These are phyloP conservation scores for Fregata magnificens DNA, from an alignment of 2,113 vertebrate species.

Conservation along the genomic window DNA sequence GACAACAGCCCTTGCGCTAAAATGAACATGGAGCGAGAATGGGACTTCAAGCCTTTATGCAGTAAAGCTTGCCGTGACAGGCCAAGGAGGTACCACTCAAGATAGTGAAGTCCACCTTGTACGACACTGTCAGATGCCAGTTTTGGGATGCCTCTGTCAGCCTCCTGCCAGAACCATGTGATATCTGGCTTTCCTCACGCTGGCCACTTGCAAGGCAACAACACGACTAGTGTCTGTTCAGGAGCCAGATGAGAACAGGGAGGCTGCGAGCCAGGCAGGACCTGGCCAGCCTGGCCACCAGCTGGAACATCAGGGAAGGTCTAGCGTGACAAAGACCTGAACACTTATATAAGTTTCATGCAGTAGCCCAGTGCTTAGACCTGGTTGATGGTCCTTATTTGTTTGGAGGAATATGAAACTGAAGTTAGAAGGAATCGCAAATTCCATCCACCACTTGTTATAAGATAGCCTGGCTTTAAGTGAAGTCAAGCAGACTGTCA, in stretches of 20 bases:
- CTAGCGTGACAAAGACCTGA: background rate
- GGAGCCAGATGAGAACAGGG: background rate
- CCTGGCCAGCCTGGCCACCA: background rate
- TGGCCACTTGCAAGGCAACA: background rate
- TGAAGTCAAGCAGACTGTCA: background rate
- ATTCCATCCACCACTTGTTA: no score
- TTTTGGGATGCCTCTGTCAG: background rate
- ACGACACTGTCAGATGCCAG: no score
- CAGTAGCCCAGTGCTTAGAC: background rate
- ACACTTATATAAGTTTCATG: rapidly evolving
- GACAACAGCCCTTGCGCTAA: no score
- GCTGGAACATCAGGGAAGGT: background rate
- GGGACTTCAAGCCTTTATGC: background rate
- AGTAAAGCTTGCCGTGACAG: no score
- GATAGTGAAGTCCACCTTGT: background rate
- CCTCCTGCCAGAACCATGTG: background rate
- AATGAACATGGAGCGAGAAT: background rate
- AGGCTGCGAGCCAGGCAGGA: background rate
- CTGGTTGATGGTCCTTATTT: background rate
- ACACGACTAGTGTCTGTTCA: rapidly evolving
- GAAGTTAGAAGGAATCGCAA: background rate
- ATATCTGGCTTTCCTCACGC: background rate
- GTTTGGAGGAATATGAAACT: background rate
- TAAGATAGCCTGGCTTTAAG: background rate
- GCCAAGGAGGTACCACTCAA: background rate